Evolutionary conservation across 2,113 vertebrate species (phyloP).

Genomic region (Alligator sinensis): DNA sequence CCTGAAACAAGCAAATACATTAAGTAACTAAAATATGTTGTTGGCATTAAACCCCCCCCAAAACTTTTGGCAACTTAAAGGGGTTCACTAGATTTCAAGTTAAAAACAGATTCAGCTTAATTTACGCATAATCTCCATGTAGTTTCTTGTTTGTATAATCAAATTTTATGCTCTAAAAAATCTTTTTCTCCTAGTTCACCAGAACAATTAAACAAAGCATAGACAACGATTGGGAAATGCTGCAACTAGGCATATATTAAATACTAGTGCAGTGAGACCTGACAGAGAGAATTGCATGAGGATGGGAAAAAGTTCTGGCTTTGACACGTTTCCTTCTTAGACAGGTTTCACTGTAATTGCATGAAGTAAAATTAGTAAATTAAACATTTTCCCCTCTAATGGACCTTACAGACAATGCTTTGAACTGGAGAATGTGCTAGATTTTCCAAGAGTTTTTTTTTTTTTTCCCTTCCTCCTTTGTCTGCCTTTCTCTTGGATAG

Average conservation of each 20-base stretch:
- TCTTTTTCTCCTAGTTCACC: not conserved
- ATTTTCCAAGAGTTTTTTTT: not conserved
- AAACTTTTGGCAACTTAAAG: not conserved
- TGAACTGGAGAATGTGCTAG: not conserved
- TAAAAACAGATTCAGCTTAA: conserved; percentile 28
- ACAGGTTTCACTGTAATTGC: too few relatives aligned
- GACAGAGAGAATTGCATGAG: too few relatives aligned
- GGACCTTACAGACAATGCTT: not conserved
- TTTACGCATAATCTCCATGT: conserved; percentile 12
- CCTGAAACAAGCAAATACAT: not conserved
- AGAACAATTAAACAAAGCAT: not conserved
- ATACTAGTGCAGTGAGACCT: too few relatives aligned
- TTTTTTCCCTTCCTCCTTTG: not conserved
- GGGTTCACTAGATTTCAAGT: conserved; percentile 1
- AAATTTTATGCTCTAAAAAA: not conserved
- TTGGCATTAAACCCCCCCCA: not conserved
- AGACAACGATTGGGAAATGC: not conserved
- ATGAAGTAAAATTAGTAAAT: too few relatives aligned
- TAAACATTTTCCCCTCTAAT: not conserved
- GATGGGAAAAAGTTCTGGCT: too few relatives aligned
- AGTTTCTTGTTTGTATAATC: conserved; percentile 34
- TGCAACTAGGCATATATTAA: not conserved
- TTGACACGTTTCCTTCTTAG: too few relatives aligned
- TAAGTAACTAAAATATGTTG: not conserved
- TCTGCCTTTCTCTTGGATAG: not conserved